Evolutionary conservation across 2,888 invertebrate genomes (phyloP).

Genomic region (Alitta virens): DNA sequence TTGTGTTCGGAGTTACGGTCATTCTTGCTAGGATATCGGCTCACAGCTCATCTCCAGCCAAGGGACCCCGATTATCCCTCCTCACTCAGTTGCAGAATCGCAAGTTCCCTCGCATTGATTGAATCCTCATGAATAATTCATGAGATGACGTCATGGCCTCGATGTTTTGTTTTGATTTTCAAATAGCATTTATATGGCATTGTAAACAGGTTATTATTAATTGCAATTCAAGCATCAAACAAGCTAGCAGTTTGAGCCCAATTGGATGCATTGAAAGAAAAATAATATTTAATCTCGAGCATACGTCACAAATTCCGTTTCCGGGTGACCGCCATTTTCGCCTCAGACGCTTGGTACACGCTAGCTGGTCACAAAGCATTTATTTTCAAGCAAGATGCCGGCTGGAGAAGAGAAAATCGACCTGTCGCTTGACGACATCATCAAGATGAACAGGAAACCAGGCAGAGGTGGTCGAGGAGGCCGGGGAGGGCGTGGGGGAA

Average conservation of each 20-base stretch:
- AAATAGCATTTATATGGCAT: too few relatives aligned
- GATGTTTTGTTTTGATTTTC: too few relatives aligned
- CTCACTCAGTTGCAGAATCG: too few relatives aligned
- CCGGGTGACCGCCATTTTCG: constrained; percentile 15
- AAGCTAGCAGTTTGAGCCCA: too few relatives aligned
- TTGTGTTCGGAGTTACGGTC: constrained; percentile 39
- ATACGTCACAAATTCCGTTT: background rate
- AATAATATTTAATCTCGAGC: background rate
- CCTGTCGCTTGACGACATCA: constrained; percentile 96
- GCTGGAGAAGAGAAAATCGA: constrained; percentile 73
- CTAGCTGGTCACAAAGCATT: background rate
- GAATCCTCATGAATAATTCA: constrained; percentile 8
- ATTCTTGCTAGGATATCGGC: constrained; percentile 29
- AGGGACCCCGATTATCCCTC: background rate
- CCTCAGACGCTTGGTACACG: background rate
- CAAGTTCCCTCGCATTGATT: constrained; percentile 3
- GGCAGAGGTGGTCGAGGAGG: constrained; percentile 58
- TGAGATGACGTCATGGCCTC: background rate
- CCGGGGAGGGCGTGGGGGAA: constrained; percentile 56
- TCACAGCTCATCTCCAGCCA: background rate
- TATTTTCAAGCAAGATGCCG: constrained; percentile 13
- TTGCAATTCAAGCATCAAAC: too few relatives aligned
- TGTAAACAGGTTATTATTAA: too few relatives aligned
- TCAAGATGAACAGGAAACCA: constrained; percentile 66
- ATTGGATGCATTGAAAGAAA: background rate